Percentiles rank a stretch among this genome's conserved stretches.
Conservation (phyloP, 2,797 vertebrate genomes). For the Apogon hyalosoma region DNA sequence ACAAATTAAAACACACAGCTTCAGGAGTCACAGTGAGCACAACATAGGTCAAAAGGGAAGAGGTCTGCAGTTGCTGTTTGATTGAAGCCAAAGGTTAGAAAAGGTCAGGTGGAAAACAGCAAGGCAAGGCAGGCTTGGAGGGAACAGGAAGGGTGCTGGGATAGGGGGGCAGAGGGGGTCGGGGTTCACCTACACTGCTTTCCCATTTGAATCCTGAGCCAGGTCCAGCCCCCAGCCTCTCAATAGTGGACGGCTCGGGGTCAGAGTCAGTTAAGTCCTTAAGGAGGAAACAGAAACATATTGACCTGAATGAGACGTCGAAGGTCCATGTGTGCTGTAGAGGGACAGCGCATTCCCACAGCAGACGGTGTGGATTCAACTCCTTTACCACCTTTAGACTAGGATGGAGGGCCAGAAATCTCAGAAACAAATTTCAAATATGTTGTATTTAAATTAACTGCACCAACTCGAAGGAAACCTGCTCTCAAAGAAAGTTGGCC, state of each 20-base stretch:
- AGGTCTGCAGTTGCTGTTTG: slow-evolving; percentile 60
- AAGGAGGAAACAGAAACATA: slow-evolving; percentile 78
- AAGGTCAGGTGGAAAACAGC: slow-evolving; percentile 68
- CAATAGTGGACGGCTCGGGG: slow-evolving; percentile 94
- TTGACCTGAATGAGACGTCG: slow-evolving; percentile 69
- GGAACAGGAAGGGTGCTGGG: slow-evolving; percentile 3
- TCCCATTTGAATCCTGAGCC: slow-evolving; percentile 97
- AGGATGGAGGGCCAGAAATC: background rate
- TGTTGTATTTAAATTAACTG: too few species aligned
- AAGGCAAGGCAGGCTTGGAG: slow-evolving; percentile 69
- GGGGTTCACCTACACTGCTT: slow-evolving; percentile 87
- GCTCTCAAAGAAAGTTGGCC: too few species aligned
- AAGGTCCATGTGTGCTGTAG: slow-evolving; percentile 7
- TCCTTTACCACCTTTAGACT: background rate
- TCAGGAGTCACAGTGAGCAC: slow-evolving; percentile 52
- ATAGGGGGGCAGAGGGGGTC: background rate
- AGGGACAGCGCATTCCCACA: background rate
- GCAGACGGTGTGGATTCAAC: background rate
- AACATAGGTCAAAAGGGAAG: slow-evolving; percentile 69
- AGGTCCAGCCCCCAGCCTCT: slow-evolving; percentile 93
- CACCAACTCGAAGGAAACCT: too few species aligned
- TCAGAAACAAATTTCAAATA: background rate
- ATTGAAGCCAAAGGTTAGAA: slow-evolving; percentile 61
- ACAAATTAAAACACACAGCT: slow-evolving; percentile 19
- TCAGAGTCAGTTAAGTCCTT: slow-evolving; percentile 96